Evolutionary conservation across 2,113 vertebrate genomes (phyloP), one percentile per base, ranked within the genome.

Genomic region (Burhinus bistriatus): DNA sequence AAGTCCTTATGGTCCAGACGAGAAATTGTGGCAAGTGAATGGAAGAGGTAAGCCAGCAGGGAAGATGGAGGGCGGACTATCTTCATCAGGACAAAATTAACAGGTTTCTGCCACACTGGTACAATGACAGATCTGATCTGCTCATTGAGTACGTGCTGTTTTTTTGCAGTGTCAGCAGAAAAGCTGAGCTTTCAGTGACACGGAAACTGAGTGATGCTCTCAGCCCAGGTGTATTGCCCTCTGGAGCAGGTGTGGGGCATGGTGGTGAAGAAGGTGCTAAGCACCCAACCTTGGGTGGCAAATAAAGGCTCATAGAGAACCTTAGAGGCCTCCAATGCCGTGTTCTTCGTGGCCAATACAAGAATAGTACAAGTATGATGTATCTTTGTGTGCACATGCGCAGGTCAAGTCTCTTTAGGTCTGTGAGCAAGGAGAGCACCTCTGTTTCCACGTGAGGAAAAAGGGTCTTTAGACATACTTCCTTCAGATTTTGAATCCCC

Each of bases 361-460:
- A 0, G 3, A 64, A 54, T 16, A 69, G 71, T 4, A 47, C 6
- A 68, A 76, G 20, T 22, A n/a, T 27, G 19, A 5, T 0, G 0
- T 29, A 42, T 9, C 38, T 84, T 66, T 40, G 51, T 5, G 2
- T 25, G 49, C 40, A 58, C 15, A 18, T 29, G 42, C 52, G 51
- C 59, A 75, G 54, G 29, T 79, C 30, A 75, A 76, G 15, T 38
- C 23, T 79, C 44, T 66, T 91, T 72, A 61, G 21, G 27, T 65
- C 34, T 84, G 27, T n/a, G 25, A 54, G 9, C 11, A 79, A 57
- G 47, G 12, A 61, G 27, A 89, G 25, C 59, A 44, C 26, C 47
- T 88, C 64, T 78, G 32, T 79, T 91, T 83, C 25, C 36, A 76
- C 47, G 22, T 89, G 69, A 82, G 21, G 4, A 29, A 62, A 45